Base-by-base conservation (phyloP, 2,113 vertebrate genomes). In the Aegypius monachus region DNA sequence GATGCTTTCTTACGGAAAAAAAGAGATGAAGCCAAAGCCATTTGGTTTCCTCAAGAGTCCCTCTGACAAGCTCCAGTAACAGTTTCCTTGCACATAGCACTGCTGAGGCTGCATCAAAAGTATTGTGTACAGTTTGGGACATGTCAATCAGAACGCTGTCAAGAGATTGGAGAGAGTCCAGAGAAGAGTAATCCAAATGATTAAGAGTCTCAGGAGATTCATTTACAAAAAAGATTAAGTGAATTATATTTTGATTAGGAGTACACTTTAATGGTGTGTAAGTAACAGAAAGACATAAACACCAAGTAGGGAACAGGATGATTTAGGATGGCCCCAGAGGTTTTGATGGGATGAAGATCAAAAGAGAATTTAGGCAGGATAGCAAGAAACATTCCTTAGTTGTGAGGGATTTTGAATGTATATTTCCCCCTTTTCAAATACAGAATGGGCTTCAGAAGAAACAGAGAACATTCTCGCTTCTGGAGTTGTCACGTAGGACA, bases 161-260 rank as follows among this genome's bases (percentile, higher is more conserved):
- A 93, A 94, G 91, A 95, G 90, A 82, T 71, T 97, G 93, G 96
- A 96, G 18, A 63, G 9, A 78, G 75, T 92, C 96, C 96, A 97
- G 87, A 88, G 79, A 88, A 92, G 26, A 93, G 79, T 94, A 95
- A 96, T 97, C 50, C 67, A 93, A 96, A 94, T 95, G 93, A 96
- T 95, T 94, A 94, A 94, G 85, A 81, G 84, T 94, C 94, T 94
- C 86, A 36, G 56, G 78, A 63, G 95, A 94, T 91, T 96, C 66
- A 93, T 88, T 95, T 96, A 83, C 95, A 94, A 95, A 94, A 84
- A 96, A 91, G 94, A 96, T 96, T 87, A 90, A 95, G 82, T 97
- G 93, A 97, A 91, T 95, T 93, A 82, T 96, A 88, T 97, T 95
- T 96, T 97, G 91, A 97, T 96, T 96, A 93, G 71, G 71, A 94